Percentiles rank a stretch among this genome's conserved stretches.
phyloP scores from a whole-genome alignment of 2,888 invertebrate species.

The Caenorhabditis japonica region DNA sequence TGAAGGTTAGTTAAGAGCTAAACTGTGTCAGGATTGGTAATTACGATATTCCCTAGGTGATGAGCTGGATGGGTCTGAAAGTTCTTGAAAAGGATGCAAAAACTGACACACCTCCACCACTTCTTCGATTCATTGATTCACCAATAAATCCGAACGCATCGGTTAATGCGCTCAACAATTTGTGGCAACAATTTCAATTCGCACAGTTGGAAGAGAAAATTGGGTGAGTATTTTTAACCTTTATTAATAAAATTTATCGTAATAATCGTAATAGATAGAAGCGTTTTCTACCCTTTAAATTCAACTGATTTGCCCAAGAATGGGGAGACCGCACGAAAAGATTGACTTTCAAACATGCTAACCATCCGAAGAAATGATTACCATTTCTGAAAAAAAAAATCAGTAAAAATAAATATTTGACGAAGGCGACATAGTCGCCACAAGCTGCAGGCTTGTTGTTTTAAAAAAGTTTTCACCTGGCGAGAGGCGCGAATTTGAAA shows the following conservation, averaged over 20 bases:
- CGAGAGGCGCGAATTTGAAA: too few relatives aligned
- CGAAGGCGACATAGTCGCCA: too few relatives aligned
- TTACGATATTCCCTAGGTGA: slow-evolving; percentile 83
- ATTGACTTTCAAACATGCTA: too few relatives aligned
- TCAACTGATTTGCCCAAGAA: neutral
- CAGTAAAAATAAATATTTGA: too few relatives aligned
- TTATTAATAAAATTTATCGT: too few relatives aligned
- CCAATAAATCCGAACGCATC: slow-evolving; percentile 57
- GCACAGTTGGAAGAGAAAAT: slow-evolving; percentile 85
- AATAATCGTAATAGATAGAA: neutral
- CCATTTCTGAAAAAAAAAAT: too few relatives aligned
- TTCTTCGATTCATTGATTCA: slow-evolving; percentile 61
- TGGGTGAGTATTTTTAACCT: slow-evolving; percentile 78
- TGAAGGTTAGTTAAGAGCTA: slow-evolving; percentile 45
- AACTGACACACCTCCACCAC: slow-evolving; percentile 33
- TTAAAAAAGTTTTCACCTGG: too few relatives aligned
- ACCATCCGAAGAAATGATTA: too few relatives aligned
- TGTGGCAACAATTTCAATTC: slow-evolving; percentile 68
- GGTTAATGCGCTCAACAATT: slow-evolving; percentile 41
- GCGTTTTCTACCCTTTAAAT: neutral
- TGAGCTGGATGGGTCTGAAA: slow-evolving; percentile 96
- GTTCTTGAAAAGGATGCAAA: slow-evolving; percentile 80
- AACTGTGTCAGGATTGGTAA: neutral
- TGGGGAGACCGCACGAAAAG: too few relatives aligned
- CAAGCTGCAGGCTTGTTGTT: too few relatives aligned